Evolutionary conservation across 1,140 invertebrate genomes (phyloP).

Genomic region (Orchestia grillus): DNA sequence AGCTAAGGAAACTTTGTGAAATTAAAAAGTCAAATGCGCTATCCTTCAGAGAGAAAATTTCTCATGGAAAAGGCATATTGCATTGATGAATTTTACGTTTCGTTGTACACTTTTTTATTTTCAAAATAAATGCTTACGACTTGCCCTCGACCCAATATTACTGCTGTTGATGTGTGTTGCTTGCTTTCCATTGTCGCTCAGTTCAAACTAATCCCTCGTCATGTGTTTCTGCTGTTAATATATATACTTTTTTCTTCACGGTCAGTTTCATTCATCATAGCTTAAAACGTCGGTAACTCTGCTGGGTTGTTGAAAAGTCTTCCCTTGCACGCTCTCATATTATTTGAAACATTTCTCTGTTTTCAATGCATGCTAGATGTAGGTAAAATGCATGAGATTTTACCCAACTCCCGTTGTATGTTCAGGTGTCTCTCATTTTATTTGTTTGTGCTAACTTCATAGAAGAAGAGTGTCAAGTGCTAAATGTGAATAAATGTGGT

Average conservation of each 20-base stretch:
- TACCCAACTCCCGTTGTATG: not conserved
- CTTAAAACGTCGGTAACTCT: not conserved
- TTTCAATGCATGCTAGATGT: not conserved
- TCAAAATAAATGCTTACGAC: too few relatives aligned
- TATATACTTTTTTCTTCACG: not conserved
- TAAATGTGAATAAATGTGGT: not conserved
- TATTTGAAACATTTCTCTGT: not conserved
- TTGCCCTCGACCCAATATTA: too few relatives aligned
- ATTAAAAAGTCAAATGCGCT: too few relatives aligned
- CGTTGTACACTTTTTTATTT: too few relatives aligned
- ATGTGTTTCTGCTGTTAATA: not conserved
- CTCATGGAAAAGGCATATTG: too few relatives aligned
- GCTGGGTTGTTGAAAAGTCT: too few relatives aligned
- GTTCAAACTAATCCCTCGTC: not conserved
- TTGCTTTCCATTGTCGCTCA: not conserved
- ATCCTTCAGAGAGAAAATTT: too few relatives aligned
- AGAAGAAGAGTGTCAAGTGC: not conserved
- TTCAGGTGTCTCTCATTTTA: not conserved
- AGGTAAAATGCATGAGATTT: not conserved
- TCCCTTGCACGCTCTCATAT: not conserved
- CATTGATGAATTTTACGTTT: too few relatives aligned
- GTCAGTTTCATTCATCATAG: not conserved
- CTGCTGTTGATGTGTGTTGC: too few relatives aligned
- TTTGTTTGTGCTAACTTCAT: not conserved
- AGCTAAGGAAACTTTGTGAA: too few relatives aligned